Evolutionary conservation across 2,797 vertebrate species (phyloP).

Genomic region (Decapterus maruadsi): DNA sequence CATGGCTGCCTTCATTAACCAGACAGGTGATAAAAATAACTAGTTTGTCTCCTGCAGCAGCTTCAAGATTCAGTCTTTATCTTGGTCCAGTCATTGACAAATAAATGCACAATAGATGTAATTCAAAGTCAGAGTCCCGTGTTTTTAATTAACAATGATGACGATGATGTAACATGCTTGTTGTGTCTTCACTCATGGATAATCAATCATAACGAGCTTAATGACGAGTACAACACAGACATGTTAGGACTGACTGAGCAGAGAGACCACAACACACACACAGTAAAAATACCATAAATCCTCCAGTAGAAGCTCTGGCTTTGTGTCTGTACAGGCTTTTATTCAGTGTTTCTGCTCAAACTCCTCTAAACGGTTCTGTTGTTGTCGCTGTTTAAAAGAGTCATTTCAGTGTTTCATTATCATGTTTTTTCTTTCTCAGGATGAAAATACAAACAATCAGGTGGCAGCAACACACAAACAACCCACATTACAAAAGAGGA

Average conservation of each 20-base stretch:
- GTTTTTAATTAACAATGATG: neutral
- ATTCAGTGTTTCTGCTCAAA: too few species aligned
- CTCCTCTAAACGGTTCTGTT: too few species aligned
- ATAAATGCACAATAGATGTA: neutral
- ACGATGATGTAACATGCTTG: neutral
- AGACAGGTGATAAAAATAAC: neutral
- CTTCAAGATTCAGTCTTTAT: neutral
- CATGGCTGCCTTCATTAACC: neutral
- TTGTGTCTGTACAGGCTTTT: too few species aligned
- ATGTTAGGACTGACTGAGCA: neutral
- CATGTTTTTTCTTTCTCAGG: too few species aligned
- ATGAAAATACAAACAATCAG: too few species aligned
- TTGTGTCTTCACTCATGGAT: neutral
- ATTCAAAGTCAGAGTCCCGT: neutral
- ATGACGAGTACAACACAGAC: neutral
- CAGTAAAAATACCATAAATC: neutral
- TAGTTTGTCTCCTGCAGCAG: neutral
- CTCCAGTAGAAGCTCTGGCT: too few species aligned
- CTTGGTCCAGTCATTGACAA: neutral
- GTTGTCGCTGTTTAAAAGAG: too few species aligned
- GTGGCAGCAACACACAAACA: too few species aligned
- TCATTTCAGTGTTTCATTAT: too few species aligned
- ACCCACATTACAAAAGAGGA: too few species aligned
- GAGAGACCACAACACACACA: neutral
- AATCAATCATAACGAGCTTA: neutral